These are phyloP conservation scores for Brachionus sp. DNA, from an alignment of 1,140 invertebrate genomes.

Conservation along the genomic window DNA sequence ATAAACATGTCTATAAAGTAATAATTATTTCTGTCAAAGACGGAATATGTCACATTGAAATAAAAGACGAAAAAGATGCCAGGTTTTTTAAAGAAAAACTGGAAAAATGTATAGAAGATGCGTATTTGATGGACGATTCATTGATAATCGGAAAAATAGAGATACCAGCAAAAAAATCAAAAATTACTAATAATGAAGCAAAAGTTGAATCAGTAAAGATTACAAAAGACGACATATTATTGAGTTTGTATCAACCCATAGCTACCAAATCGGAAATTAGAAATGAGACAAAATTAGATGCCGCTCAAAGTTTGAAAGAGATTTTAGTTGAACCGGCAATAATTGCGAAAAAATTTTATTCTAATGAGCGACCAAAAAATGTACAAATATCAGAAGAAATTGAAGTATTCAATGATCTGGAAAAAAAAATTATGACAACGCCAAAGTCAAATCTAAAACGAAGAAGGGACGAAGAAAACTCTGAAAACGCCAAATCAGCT, in stretches of 20 bases:
- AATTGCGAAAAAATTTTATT: neutral
- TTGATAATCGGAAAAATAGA: neutral
- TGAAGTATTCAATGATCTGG: neutral
- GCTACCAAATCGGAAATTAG: neutral
- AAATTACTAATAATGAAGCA: neutral
- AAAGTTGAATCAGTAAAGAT: neutral
- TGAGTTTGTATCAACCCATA: neutral
- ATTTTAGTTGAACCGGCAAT: neutral
- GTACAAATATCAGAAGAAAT: neutral
- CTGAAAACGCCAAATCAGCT: neutral
- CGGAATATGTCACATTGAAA: neutral
- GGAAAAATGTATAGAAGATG: slow-evolving; percentile 3
- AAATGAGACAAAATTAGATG: neutral
- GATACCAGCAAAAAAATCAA: neutral
- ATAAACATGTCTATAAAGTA: neutral
- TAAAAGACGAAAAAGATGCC: neutral
- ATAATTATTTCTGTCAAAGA: neutral
- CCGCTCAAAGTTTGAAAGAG: neutral
- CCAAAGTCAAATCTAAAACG: neutral
- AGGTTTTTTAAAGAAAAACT: slow-evolving; percentile 13
- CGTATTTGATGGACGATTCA: neutral
- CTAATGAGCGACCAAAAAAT: neutral
- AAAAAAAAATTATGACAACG: neutral
- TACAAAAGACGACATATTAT: neutral
- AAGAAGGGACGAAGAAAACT: neutral